These are phyloP conservation scores for Pica pica DNA, from an alignment of 2,113 vertebrate species.

Conservation along the genomic window DNA sequence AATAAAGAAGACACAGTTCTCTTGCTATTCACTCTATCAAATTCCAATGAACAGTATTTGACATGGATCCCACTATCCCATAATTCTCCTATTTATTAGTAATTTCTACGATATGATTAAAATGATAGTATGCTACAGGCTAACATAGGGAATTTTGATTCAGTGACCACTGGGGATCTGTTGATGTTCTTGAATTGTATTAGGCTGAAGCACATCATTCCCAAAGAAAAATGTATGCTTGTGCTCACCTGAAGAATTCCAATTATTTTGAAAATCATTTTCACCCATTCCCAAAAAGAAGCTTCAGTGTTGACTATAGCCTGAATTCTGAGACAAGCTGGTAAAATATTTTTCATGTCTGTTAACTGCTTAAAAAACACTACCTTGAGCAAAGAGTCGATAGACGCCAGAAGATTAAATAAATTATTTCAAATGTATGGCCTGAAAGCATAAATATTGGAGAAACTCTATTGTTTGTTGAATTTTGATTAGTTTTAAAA, in stretches of 20 bases:
- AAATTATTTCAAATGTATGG: neutral
- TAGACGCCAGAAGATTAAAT: neutral
- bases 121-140: neutral
- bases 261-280: neutral
- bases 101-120: neutral
- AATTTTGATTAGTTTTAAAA: neutral
- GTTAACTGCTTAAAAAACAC: neutral
- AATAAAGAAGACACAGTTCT: neutral
- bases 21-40: neutral
- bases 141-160: neutral
- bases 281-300: neutral
- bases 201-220: neutral
- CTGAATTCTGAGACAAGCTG: neutral
- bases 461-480: neutral
- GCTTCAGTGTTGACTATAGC: neutral
- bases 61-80: neutral
- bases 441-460: neutral
- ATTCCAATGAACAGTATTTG: neutral
- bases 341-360: neutral
- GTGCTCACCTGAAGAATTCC: neutral
- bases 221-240: neutral
- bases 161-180: neutral
- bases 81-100: neutral
- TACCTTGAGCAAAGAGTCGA: neutral
- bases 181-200: neutral